Base-by-base conservation (phyloP, 2,797 vertebrate species). In the Botia almorhae region DNA sequence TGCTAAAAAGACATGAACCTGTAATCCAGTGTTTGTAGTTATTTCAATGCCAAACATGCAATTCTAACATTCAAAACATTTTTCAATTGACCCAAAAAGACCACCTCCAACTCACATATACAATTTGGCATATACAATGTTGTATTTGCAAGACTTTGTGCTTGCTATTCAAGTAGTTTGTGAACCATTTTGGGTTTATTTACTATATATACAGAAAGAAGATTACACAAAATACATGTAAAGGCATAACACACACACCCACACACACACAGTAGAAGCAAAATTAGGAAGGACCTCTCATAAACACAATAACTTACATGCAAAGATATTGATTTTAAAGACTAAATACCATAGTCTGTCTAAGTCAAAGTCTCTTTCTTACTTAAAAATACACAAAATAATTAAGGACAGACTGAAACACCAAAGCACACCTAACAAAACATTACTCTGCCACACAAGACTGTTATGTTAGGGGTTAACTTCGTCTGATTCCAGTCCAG, bases 401-500 rank as follows among this genome's bases (percentile, higher is more conserved):
- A 87, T 85, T 84, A 79, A 73, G 61, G 84, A 76, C 84, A 87
- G 80, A 79, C 67, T 77, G 39, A 43, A 80, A 78, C 43, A 56
- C 67, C 70, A 74, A 81, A 78, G 64, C 12, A 67, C 84, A 84
- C 84, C 82, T 85, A 87, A 85, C 74, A 78, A 87, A 87, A 85
- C 84, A 85, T 69, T 73, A 61, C 72, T 53, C 58, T 64, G 43
- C 36, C 46, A 23, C 75, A 56, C 61, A 48, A 29, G 58, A 75
- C 51, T 61, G 33, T 21, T 14, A 17, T 64, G 3, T 68, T 55
- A 84, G 69, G 83, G 82, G 80, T 82, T 85, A 84, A 85, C 61
- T 82, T 80, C 65, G 84, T 85, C 84, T 87, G 84, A 84, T 82
- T 87, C 63, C 64, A 84, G 82, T 84, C 81, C 84, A 26, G 79